Evolutionary conservation across 2,888 invertebrate genomes (phyloP), one percentile per base, ranked within the genome.

Genomic region (Drosophila recens): DNA sequence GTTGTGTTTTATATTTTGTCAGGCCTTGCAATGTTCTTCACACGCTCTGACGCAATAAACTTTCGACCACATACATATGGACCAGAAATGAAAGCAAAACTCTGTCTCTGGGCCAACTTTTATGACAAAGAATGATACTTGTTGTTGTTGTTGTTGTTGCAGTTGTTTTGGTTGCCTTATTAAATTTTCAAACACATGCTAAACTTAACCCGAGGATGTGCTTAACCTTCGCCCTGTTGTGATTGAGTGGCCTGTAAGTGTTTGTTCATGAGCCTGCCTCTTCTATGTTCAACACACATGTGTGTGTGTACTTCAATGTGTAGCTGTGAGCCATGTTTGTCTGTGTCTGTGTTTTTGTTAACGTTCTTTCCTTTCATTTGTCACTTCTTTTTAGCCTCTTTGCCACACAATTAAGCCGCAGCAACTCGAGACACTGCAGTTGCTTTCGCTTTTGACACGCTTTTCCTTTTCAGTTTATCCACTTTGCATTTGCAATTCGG

Each of bases 101-200:
- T 45, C 45, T 56, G 33, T 49, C 53, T 58, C 62, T 70, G 63
- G 79, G 58, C 69, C 79, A 75, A 79, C 51, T 67, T 77, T 65
- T 54, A 40, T 56, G 46, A 38, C 49, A 54, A 36, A 48, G 40
- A 54, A 15, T 20, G 23, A 4, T 15, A n/a, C 51, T 52, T 66
- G 53, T 42, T 49, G 46, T 45, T 38, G 23, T 5, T 27, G 23
- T 23, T 23, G n/a, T 36, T 36, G n/a, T 56, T 57, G 48, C 23
- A 53, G 40, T 27, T 43, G 42, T 46, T 56, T 46, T 30, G 48
- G 71, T 62, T 69, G 78, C 71, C 84, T 87, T 84, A 84, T 84
- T 84, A 87, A 86, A 87, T 84, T 84, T 84, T 86, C 84, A 87
- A 82, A 88, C 84, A 85, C 84, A 85, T 83, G 84, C 81, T 88